Evolutionary conservation across 2,797 vertebrate genomes (phyloP).

Genomic region (Vultur gryphus): DNA sequence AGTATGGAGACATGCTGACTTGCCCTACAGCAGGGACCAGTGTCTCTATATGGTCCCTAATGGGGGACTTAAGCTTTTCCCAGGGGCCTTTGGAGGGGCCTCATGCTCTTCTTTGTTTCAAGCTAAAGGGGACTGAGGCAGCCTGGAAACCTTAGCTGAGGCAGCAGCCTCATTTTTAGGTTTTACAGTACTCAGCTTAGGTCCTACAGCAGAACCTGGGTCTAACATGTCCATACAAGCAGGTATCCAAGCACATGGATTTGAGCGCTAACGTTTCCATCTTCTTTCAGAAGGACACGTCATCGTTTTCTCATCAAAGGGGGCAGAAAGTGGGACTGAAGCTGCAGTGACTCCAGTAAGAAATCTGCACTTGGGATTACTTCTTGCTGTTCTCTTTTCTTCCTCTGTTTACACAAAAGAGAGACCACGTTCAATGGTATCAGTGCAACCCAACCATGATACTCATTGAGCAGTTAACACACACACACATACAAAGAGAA

Average conservation of each 20-base stretch:
- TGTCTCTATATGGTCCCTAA: neutral
- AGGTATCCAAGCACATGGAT: neutral
- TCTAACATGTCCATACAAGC: neutral
- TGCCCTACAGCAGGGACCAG: neutral
- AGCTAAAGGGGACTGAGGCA: neutral
- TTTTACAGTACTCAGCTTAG: neutral
- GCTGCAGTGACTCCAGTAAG: neutral
- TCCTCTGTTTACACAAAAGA: slow-evolving; percentile 40
- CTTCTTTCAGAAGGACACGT: neutral
- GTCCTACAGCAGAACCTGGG: neutral
- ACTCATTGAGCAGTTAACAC: slow-evolving; percentile 15
- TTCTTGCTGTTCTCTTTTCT: neutral
- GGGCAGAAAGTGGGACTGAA: neutral
- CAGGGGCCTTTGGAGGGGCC: neutral
- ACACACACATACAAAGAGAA: neutral
- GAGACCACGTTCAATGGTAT: neutral
- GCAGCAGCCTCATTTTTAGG: neutral
- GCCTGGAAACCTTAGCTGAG: neutral
- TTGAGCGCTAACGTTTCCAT: neutral
- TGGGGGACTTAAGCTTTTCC: neutral
- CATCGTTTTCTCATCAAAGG: neutral
- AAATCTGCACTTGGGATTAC: neutral
- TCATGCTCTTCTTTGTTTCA: neutral
- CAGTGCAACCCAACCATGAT: neutral
- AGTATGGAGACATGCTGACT: neutral